Percentiles rank a stretch among this genome's conserved stretches.
Evolutionary conservation across 2,113 vertebrate species (phyloP).

Genomic region (Atrichornis clamosus): DNA sequence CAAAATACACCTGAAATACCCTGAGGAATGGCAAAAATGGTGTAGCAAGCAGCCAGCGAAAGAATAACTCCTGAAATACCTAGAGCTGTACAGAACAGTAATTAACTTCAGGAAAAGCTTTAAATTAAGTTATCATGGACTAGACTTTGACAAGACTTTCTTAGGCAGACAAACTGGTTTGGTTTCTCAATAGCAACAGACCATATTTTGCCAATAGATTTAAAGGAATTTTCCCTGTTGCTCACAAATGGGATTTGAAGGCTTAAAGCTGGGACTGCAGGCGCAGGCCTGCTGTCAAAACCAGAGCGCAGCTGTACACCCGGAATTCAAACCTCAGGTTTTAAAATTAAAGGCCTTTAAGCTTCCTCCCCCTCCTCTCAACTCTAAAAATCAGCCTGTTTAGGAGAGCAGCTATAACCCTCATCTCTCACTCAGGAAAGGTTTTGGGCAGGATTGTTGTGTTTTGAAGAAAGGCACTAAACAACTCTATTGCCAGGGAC

Average conservation of each 20-base stretch:
- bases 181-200: neutral
- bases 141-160: neutral
- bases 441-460: neutral
- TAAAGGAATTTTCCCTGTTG: neutral
- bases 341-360: neutral
- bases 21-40: neutral
- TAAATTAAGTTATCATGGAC: neutral
- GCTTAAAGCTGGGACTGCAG: neutral
- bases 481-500: neutral
- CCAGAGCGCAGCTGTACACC: rapidly evolving
- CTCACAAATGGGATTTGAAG: neutral
- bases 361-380: neutral
- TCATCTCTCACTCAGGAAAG: neutral
- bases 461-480: neutral
- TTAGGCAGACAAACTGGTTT: neutral
- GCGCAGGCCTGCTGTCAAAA: neutral
- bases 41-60: neutral
- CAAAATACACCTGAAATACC: neutral
- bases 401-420: neutral
- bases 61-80: neutral
- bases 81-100: neutral
- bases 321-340: neutral
- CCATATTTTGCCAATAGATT: neutral
- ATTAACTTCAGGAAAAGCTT: neutral
- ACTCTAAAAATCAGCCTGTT: neutral